Evolutionary conservation across 2,888 invertebrate species (phyloP), one percentile per base, ranked within the genome.

Genomic region (Scaptomyza caliginosa): DNA sequence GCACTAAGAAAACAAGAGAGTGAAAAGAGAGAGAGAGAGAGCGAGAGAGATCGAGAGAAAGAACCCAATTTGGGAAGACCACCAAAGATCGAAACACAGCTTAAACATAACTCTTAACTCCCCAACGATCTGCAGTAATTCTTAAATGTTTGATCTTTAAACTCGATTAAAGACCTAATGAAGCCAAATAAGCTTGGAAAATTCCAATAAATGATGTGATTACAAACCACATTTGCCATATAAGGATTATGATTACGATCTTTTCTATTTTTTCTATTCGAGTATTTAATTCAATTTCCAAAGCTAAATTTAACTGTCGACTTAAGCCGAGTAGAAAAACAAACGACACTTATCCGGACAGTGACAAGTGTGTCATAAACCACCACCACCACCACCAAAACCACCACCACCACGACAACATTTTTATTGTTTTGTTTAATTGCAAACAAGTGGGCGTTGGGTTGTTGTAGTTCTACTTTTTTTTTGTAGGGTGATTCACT

Each of bases 121-220:
- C 57, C 56, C 63, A 77, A 65, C 70, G 81, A 67, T 65, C 65
- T 50, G 48, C 52, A 45, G 17, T n/a, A 46, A 40, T 56, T 51
- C 43, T 50, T 55, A 40, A 49, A 51, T 49, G 38, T 45, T 57
- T 63, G 60, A 62, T 77, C 54, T 60, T 50, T 24, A 32, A 69
- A 70, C 54, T 82, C 76, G 88, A 88, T 86, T 82, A 75, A 73
- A 72, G 74, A 73, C 65, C 82, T 88, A 88, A 88, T 89, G 89
- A 87, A 82, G 82, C 77, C 78, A 69, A 88, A 88, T 88, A 80
- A 88, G 81, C 77, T 74, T 49, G 13, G 3, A 6, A 52, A 82
- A 70, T 78, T 85, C 63, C 62, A 70, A 58, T 87, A 84, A 84
- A 87, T 83, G 77, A 87, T 66, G 70, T 77, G 86, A 77, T 87